Percentiles rank a stretch among this genome's conserved stretches.
These are phyloP conservation scores for Megamerina dolium DNA, from an alignment of 2,888 invertebrate species.

Conservation along the genomic window DNA sequence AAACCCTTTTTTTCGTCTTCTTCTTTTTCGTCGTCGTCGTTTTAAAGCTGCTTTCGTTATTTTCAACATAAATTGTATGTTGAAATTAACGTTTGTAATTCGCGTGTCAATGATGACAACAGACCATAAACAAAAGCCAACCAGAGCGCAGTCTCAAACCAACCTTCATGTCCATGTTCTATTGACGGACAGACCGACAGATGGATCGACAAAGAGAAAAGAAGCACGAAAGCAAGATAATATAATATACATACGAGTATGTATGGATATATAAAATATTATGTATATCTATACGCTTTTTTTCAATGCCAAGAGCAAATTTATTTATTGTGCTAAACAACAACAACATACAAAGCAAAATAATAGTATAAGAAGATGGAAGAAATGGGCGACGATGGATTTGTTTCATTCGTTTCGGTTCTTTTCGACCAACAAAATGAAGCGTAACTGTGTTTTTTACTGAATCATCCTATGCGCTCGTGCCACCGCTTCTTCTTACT, in stretches of 20 bases:
- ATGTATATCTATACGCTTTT: slow-evolving; percentile 21
- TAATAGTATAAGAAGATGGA: too few relatives aligned
- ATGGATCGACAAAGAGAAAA: not conserved
- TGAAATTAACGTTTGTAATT: slow-evolving; percentile 30
- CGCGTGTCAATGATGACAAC: slow-evolving; percentile 29
- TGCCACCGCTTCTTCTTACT: too few relatives aligned
- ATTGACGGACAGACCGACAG: not conserved
- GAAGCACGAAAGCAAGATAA: not conserved
- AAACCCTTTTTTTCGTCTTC: slow-evolving; percentile 8
- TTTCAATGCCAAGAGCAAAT: slow-evolving; percentile 31
- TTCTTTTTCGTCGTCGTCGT: not conserved
- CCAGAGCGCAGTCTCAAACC: too few relatives aligned
- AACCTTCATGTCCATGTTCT: not conserved
- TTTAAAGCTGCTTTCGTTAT: slow-evolving; percentile 5
- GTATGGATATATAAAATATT: not conserved
- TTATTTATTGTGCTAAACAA: too few relatives aligned
- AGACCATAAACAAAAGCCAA: slow-evolving; percentile 9
- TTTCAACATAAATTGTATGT: slow-evolving; percentile 1
- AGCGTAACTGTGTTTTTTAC: too few relatives aligned
- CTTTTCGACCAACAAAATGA: too few relatives aligned
- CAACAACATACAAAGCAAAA: too few relatives aligned
- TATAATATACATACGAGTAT: not conserved
- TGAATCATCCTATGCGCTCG: too few relatives aligned
- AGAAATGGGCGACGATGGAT: too few relatives aligned
- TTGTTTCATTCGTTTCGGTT: too few relatives aligned